Conservation (phyloP, 1,140 invertebrate species). For the Cydia amplana region DNA sequence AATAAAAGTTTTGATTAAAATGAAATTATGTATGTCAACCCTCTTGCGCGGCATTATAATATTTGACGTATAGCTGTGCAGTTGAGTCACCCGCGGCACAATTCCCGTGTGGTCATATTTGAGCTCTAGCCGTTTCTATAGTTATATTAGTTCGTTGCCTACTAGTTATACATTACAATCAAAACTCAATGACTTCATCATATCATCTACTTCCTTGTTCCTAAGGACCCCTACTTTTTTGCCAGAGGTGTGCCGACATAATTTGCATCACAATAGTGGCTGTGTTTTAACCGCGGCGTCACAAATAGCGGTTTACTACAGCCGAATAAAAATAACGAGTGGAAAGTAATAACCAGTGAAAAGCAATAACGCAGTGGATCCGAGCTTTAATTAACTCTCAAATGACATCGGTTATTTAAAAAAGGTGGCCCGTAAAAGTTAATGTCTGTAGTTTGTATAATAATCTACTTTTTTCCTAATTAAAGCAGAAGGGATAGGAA, state of each 20-base stretch:
- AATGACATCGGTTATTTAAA: conserved; percentile 10
- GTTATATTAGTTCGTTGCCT: too few relatives aligned
- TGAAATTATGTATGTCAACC: too few relatives aligned
- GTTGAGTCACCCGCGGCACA: too few relatives aligned
- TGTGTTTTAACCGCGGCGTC: background rate
- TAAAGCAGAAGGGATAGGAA: background rate
- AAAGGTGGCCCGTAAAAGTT: conserved; percentile 3
- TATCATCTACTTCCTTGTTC: background rate
- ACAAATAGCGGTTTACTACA: conserved; percentile 4
- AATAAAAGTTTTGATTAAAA: too few relatives aligned
- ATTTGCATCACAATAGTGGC: conserved; percentile 10
- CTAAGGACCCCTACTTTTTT: background rate
- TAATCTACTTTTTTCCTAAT: background rate
- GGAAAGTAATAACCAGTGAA: background rate
- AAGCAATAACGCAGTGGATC: background rate
- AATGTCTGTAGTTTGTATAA: conserved; percentile 9
- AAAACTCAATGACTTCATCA: background rate
- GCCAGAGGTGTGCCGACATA: background rate
- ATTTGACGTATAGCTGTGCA: too few relatives aligned
- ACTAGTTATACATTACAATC: too few relatives aligned
- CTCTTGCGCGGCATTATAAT: too few relatives aligned
- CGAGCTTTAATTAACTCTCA: conserved; percentile 5
- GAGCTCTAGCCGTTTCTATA: too few relatives aligned
- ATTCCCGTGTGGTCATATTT: too few relatives aligned
- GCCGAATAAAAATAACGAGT: background rate